These are phyloP conservation scores for Peromyscus leucopus DNA, from an alignment of 2,113 vertebrate genomes.

Conservation along the genomic window DNA sequence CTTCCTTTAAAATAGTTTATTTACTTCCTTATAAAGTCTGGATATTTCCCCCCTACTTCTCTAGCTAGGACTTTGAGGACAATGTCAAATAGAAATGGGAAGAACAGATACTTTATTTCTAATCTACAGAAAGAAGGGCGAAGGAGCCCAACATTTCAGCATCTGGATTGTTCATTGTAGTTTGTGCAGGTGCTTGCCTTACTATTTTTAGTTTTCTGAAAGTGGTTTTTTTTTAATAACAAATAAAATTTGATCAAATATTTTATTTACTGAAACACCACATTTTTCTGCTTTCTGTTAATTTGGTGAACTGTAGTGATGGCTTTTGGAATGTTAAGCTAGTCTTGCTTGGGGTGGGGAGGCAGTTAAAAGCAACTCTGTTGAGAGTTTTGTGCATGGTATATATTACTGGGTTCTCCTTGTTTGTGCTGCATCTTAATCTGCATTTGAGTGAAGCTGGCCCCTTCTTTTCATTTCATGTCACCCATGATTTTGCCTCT, in stretches of 20 bases:
- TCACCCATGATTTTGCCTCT: too few species aligned
- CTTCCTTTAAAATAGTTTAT: neutral
- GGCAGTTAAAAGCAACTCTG: neutral
- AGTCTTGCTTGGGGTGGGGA: neutral
- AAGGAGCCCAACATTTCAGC: neutral
- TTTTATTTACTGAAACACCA: neutral
- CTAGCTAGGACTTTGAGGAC: neutral
- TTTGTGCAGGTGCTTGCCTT: neutral
- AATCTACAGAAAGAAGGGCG: neutral
- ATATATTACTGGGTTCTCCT: neutral
- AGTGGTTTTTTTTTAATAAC: neutral
- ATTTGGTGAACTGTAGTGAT: neutral
- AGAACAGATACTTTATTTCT: neutral
- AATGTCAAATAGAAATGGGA: neutral
- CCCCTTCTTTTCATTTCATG: neutral
- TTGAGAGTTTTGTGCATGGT: neutral
- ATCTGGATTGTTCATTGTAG: neutral
- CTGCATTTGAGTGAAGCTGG: neutral
- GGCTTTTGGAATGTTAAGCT: neutral
- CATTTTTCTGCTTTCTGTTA: conserved; percentile 21
- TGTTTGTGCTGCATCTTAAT: neutral
- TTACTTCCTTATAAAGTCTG: neutral
- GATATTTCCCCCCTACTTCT: neutral
- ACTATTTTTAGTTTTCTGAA: neutral
- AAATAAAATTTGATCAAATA: conserved; percentile 28